A percentile compares a stretch with the other conserved stretches of the same genome.
phyloP scores from a whole-genome alignment of 37 sponge, comb jelly and placozoan genomes.

The Diacarnus erythraeanus region DNA sequence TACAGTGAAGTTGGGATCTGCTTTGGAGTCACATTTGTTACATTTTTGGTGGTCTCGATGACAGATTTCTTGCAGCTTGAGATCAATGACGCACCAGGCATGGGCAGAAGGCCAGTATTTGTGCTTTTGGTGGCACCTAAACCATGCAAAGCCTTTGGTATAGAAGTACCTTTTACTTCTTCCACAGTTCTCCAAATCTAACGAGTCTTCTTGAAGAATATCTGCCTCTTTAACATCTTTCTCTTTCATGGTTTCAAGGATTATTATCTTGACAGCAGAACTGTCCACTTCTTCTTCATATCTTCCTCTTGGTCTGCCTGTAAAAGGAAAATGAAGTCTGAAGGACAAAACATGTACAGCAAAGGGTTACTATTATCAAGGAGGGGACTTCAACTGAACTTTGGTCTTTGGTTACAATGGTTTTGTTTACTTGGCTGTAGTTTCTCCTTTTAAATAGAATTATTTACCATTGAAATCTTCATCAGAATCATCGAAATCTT shows the following conservation, averaged over 20 bases:
- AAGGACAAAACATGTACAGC: too few relatives aligned
- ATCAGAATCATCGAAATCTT: too few relatives aligned
- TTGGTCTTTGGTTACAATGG: too few relatives aligned
- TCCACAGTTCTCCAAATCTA: neutral
- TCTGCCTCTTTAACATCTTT: neutral
- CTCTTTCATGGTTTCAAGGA: neutral
- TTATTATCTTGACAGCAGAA: slow-evolving; percentile 1
- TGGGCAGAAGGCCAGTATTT: slow-evolving; percentile 37
- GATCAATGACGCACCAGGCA: slow-evolving; percentile 44
- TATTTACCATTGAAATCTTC: too few relatives aligned
- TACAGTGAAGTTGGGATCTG: slow-evolving; percentile 12
- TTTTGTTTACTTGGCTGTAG: too few relatives aligned
- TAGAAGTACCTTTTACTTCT: slow-evolving; percentile 20
- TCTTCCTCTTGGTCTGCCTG: too few relatives aligned
- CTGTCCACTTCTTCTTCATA: neutral
- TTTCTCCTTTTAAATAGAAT: too few relatives aligned
- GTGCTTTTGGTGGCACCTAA: neutral
- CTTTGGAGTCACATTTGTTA: slow-evolving; percentile 12
- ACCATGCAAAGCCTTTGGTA: slow-evolving; percentile 41
- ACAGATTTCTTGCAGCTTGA: slow-evolving; percentile 7
- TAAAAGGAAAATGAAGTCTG: too few relatives aligned
- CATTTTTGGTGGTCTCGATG: slow-evolving; percentile 9
- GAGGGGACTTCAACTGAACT: too few relatives aligned
- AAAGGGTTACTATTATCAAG: too few relatives aligned
- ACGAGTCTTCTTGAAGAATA: neutral